phyloP scores from a whole-genome alignment of 1,140 invertebrate species.

The Drosophila pachea region DNA sequence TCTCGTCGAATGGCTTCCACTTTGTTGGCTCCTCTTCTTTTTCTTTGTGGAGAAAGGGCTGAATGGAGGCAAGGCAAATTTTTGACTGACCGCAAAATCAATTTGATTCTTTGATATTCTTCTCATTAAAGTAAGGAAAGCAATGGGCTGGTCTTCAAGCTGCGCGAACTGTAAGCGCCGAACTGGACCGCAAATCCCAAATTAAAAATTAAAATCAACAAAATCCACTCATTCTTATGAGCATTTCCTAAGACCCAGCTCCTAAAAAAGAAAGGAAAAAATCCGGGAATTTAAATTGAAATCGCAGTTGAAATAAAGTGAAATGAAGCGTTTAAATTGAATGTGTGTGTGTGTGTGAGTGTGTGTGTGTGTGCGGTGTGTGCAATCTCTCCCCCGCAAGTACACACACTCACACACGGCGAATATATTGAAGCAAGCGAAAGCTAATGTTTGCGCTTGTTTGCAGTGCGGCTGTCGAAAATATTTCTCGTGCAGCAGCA shows the following conservation, averaged over 20 bases:
- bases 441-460: conserved; percentile 71
- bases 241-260: conserved; percentile 35
- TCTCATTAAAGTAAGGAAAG: conserved; percentile 31
- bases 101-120: conserved; percentile 41
- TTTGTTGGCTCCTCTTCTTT: too few species aligned
- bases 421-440: conserved; percentile 42
- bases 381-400: conserved; percentile 9
- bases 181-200: conserved; percentile 44
- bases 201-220: conserved; percentile 72
- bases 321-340: conserved; percentile 74
- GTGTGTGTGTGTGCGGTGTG: background rate
- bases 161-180: conserved; percentile 22
- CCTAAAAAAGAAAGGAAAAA: conserved; percentile 57
- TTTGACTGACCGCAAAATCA: conserved; percentile 19
- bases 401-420: conserved; percentile 1
- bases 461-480: conserved; percentile 71
- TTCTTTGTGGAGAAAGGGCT: conserved; percentile 8
- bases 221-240: conserved; percentile 60
- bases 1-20: conserved; percentile 11
- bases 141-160: conserved; percentile 11
- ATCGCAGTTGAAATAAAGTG: conserved; percentile 76
- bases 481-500: conserved; percentile 72
- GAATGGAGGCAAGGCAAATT: conserved; percentile 22
- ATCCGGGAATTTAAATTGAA: conserved; percentile 75
- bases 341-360: conserved; percentile 15